A percentile compares a stretch with the other conserved stretches of the same genome.
Conservation (phyloP, 2,797 vertebrate genomes). For the Trachops cirrhosus region DNA sequence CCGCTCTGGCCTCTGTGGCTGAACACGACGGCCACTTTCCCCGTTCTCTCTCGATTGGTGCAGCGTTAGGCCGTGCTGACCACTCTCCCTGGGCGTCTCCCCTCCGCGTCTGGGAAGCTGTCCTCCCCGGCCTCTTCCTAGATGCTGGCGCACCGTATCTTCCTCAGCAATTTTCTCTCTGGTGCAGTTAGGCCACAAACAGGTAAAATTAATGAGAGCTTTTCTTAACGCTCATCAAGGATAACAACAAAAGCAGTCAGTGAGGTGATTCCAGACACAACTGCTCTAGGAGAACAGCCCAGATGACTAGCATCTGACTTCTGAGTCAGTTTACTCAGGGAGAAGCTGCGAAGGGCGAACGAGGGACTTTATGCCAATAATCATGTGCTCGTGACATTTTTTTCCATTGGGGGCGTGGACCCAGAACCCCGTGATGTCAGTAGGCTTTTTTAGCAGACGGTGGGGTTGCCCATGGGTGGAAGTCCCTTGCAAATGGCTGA, state of each 20-base stretch:
- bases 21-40: not conserved
- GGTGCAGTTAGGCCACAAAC: not conserved
- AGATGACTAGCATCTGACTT: conserved; percentile 12
- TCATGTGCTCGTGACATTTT: not conserved
- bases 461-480: not conserved
- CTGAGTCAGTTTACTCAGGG: not conserved
- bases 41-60: fast-evolving
- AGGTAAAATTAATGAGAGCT: not conserved
- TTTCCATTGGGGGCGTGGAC: not conserved
- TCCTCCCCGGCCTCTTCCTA: not conserved
- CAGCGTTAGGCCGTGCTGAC: too few species aligned
- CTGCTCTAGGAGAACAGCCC: not conserved
- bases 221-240: not conserved
- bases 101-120: not conserved
- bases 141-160: not conserved
- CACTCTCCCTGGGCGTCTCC: too few species aligned
- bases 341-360: not conserved
- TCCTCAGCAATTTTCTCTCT: not conserved
- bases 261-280: not conserved
- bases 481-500: not conserved
- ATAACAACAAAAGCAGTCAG: not conserved
- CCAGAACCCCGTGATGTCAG: not conserved
- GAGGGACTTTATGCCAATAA: not conserved
- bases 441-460: not conserved
- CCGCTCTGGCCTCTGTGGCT: not conserved